Evolutionary conservation across 2,113 vertebrate genomes (phyloP).

Genomic region (Perca flavescens): DNA sequence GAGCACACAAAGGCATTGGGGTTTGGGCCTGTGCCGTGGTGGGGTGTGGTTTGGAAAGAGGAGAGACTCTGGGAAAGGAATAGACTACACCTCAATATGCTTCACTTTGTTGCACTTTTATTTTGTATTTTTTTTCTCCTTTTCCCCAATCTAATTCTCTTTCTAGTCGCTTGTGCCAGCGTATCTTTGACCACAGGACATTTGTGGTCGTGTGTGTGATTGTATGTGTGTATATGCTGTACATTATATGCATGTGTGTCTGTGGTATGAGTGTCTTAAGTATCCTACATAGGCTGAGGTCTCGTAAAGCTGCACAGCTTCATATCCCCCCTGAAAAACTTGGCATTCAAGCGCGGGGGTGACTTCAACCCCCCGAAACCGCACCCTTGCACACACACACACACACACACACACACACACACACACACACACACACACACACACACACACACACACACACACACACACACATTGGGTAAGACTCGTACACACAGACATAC

Average conservation of each 20-base stretch:
- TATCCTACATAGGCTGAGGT: conserved; percentile 77
- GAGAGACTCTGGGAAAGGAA: conserved; percentile 64
- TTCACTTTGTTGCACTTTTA: conserved; percentile 65
- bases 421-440: conserved; percentile 21
- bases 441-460: conserved; percentile 17
- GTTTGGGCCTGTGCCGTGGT: conserved; percentile 72
- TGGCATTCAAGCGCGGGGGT: conserved; percentile 70
- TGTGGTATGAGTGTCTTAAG: conserved; percentile 70
- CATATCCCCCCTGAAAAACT: conserved; percentile 70
- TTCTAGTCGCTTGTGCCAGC: conserved; percentile 37
- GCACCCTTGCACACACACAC: conserved; percentile 56
- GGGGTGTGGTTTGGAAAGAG: conserved; percentile 81
- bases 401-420: conserved; percentile 35
- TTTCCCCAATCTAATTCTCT: conserved; percentile 30
- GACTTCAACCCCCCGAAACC: conserved; percentile 78
- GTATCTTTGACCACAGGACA: conserved; percentile 50
- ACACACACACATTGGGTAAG: conserved; percentile 25
- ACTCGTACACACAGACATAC: conserved; percentile 25
- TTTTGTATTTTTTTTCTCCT: conserved; percentile 30
- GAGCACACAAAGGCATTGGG: conserved; percentile 72
- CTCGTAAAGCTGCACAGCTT: conserved; percentile 79
- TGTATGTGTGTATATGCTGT: conserved; percentile 34
- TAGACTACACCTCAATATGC: conserved; percentile 68
- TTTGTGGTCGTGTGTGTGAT: conserved; percentile 27
- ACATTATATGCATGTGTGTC: conserved; percentile 29